These are phyloP conservation scores for Oreochromis tanganicae DNA, from an alignment of 2,113 vertebrate species.

Conservation along the genomic window DNA sequence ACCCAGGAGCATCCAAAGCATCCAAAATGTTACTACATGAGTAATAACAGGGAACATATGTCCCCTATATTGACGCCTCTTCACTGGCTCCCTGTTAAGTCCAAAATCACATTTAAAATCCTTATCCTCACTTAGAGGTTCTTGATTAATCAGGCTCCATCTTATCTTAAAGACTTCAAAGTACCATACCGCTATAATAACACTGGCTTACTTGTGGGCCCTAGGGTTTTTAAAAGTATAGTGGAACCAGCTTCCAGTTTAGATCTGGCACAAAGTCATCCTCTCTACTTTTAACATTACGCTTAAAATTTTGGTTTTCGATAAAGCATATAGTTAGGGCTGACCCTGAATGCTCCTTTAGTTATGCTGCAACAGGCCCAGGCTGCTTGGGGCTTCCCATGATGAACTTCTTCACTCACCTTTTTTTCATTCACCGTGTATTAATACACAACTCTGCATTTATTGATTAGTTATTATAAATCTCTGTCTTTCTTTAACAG, in stretches of 20 bases:
- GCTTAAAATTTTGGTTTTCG: neutral
- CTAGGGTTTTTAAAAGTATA: neutral
- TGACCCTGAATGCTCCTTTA: neutral
- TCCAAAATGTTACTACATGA: neutral
- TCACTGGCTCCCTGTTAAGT: neutral
- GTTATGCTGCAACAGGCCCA: neutral
- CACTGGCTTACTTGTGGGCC: neutral
- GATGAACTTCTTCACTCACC: neutral
- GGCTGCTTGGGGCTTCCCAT: neutral
- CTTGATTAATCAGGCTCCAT: neutral
- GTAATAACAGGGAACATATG: neutral
- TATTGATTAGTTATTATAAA: neutral
- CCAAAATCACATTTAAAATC: no score
- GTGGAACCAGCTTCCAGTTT: neutral
- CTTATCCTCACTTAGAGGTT: neutral
- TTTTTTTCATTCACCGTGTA: neutral
- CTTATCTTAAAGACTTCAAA: neutral
- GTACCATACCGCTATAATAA: neutral
- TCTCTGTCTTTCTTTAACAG: neutral
- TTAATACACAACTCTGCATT: neutral
- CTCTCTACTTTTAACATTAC: neutral
- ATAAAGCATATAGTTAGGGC: neutral
- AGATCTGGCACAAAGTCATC: accelerated
- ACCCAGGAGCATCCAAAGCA: neutral
- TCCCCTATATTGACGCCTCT: neutral